Conservation (phyloP, 2,888 invertebrate species). For the Standfussiana lucernea region DNA sequence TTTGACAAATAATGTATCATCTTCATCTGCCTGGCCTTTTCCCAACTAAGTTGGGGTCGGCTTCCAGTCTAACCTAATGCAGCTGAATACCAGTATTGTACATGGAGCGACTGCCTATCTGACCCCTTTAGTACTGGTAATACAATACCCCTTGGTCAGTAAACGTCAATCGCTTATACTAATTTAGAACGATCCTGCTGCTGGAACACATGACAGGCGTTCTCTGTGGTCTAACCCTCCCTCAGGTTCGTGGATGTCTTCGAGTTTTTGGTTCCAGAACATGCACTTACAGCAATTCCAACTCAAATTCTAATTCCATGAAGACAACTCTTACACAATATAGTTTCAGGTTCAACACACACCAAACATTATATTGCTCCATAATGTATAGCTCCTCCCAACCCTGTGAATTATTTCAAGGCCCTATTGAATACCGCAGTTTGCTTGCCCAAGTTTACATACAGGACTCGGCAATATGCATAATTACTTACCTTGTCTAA, state of each 20-base stretch:
- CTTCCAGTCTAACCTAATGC: too few species aligned
- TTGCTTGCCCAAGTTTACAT: constrained; percentile 57
- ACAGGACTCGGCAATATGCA: constrained; percentile 61
- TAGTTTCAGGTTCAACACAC: constrained; percentile 14
- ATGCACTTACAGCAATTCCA: constrained; percentile 1
- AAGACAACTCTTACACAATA: not conserved
- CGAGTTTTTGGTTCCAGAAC: not conserved
- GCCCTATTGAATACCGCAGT: constrained; percentile 60
- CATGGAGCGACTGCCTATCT: too few species aligned
- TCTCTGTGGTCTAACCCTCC: too few species aligned
- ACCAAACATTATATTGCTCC: constrained; percentile 20
- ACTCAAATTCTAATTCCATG: not conserved
- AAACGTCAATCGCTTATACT: not conserved
- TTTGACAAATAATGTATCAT: not conserved
- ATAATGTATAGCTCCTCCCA: constrained; percentile 67
- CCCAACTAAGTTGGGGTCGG: too few species aligned
- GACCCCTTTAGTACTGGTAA: too few species aligned
- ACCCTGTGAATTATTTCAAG: constrained; percentile 68
- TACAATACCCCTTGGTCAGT: not conserved
- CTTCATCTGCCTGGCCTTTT: too few species aligned
- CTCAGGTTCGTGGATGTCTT: not conserved
- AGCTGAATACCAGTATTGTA: not conserved
- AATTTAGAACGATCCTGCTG: not conserved
- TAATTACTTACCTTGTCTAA: constrained; percentile 66
- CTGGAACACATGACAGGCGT: not conserved